A percentile compares a stretch with the other conserved stretches of the same genome.
These are phyloP conservation scores for Microtus montanus DNA, from an alignment of 2,113 vertebrate species.

Conservation along the genomic window DNA sequence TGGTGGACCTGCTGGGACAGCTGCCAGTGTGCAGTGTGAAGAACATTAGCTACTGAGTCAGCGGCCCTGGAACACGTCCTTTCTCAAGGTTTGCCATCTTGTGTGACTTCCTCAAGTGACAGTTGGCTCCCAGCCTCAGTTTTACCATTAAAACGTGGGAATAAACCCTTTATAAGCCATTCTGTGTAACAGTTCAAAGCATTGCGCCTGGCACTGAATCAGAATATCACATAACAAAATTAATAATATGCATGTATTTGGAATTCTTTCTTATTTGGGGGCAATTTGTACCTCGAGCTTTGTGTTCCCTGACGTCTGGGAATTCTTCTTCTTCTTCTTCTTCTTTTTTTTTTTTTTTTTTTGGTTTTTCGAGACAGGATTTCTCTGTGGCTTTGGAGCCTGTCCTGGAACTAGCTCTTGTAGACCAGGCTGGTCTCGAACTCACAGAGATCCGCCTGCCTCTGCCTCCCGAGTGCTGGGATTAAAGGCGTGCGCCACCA, in stretches of 20 bases:
- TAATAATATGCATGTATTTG: neutral
- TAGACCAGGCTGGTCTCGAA: too few species aligned
- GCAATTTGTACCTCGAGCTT: neutral
- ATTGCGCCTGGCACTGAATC: neutral
- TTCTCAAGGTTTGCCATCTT: neutral
- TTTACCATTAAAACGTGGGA: neutral
- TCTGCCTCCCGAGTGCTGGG: too few species aligned
- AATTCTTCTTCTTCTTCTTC: too few species aligned
- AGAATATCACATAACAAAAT: neutral
- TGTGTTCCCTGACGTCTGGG: neutral
- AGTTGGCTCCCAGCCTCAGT: neutral
- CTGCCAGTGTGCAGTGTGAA: neutral
- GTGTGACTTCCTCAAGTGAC: conserved; percentile 25
- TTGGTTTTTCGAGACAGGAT: too few species aligned
- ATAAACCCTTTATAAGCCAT: neutral
- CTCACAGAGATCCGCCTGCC: too few species aligned
- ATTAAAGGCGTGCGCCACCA: too few species aligned
- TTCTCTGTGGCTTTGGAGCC: too few species aligned
- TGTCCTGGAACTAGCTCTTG: too few species aligned
- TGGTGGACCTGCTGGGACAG: neutral
- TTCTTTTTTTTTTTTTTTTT: too few species aligned
- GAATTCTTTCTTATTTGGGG: neutral
- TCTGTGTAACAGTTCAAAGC: neutral
- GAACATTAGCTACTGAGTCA: conserved; percentile 15
- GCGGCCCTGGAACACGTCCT: neutral